Percentiles rank a stretch among this genome's conserved stretches.
phyloP scores from a whole-genome alignment of 2,113 vertebrate species.

The Dipodomys merriami region DNA sequence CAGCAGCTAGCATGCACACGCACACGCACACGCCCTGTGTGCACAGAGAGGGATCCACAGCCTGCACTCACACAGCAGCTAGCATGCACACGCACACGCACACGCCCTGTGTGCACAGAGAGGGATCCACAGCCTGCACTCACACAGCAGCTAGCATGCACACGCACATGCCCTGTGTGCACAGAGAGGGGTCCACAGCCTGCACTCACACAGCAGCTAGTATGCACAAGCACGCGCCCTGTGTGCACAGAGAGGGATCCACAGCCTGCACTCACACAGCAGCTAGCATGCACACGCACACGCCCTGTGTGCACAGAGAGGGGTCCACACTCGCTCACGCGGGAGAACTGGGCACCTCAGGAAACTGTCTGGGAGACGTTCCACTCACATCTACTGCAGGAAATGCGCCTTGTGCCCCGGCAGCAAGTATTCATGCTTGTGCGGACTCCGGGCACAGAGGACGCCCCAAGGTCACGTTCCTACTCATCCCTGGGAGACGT shows the following conservation, averaged over 20 bases:
- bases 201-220: constrained; percentile 41
- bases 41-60: constrained; percentile 64
- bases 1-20: constrained; percentile 61
- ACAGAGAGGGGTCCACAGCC: constrained; percentile 58
- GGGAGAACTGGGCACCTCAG: constrained; percentile 3
- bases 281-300: constrained; percentile 53
- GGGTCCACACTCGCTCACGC: constrained; percentile 45
- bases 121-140: constrained; percentile 57
- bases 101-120: constrained; percentile 15
- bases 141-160: constrained; percentile 57
- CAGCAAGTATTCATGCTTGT: neutral
- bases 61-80: constrained; percentile 22
- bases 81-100: constrained; percentile 50
- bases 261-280: constrained; percentile 36
- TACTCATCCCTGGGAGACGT: constrained; percentile 37
- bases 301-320: constrained; percentile 23
- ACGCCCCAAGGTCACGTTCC: neutral
- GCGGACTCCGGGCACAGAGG: neutral
- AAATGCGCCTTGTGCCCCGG: neutral
- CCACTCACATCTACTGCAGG: constrained; percentile 42
- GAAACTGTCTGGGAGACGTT: constrained; percentile 44
- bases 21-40: constrained; percentile 40
- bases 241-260: constrained; percentile 63
- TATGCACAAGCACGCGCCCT: constrained; percentile 35
- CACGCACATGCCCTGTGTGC: constrained; percentile 55